Base-by-base conservation (phyloP, 2,797 vertebrate species). In the Rhinoraja longicauda region DNA sequence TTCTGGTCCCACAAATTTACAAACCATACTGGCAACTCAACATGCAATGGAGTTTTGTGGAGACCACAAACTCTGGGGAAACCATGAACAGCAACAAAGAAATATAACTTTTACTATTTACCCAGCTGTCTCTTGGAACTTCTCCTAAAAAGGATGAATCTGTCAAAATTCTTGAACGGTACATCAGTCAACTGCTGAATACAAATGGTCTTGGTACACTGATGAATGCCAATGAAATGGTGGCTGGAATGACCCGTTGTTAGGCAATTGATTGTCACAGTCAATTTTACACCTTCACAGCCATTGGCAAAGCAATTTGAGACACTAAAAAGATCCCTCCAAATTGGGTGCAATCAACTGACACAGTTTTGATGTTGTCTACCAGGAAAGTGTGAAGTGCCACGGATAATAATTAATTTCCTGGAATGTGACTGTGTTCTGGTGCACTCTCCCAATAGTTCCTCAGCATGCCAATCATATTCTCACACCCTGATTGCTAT, bases 261-360 rank as follows among this genome's bases (percentile, higher is more conserved):
- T 75, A 29, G 90, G 90, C 92, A 92, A 92, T 92, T 75, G 90
- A 92, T 92, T 73, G 70, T 75, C 72, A 39, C 67, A 92, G 70
- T 92, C 90, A 75, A 75, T 92, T 92, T 92, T 75, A 57, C 39
- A 92, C 3, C 90, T 36, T 88, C 62, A 67, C 17, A 67, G 59
- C n/a, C 62, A 67, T 67, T 88, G 59, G 84, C 90, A 75, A n/a
- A 75, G 70, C 90, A 92, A 75, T 92, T 75, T 0, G 6, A 75
- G 90, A 1, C 70, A 92, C 70, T 17, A 57, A 92, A 57, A 92
- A 57, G 70, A 73, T n/a, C 8, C 45, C 72, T 92, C 24, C 70
- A 72, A 70, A 90, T 70, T 67, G 88, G 67, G 72, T 72, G 64
- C 62, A 72, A 90, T 39, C n/a, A 39, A 39, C 32, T 90, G 86